These are phyloP conservation scores for Gymnodraco acuticeps DNA, from an alignment of 2,797 vertebrate genomes.

Conservation along the genomic window DNA sequence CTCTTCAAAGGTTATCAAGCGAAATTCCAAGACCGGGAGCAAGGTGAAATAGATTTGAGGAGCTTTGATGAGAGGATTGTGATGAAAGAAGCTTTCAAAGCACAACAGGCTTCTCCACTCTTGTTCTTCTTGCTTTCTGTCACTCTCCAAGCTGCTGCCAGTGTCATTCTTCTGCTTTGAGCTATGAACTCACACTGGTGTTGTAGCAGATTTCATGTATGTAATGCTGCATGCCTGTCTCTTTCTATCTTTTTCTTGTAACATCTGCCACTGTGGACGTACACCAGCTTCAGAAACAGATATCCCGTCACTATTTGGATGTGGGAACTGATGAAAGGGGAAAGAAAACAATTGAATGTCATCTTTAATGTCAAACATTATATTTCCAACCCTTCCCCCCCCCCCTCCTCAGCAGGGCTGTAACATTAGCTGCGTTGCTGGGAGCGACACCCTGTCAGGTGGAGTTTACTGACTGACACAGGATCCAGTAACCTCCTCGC, in stretches of 20 bases:
- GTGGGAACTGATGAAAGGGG: conserved; percentile 73
- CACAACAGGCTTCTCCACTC: conserved; percentile 66
- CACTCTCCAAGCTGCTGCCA: conserved; percentile 46
- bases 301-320: conserved; percentile 55
- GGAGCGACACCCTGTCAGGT: conserved; percentile 81
- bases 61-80: conserved; percentile 71
- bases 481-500: conserved; percentile 67
- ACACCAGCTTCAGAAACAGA: conserved; percentile 41
- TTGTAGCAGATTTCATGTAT: conserved; percentile 59
- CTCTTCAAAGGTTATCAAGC: conserved; percentile 76
- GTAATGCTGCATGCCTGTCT: conserved; percentile 43
- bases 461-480: conserved; percentile 76
- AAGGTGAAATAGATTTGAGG: conserved; percentile 72
- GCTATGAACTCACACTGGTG: conserved; percentile 58
- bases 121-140: conserved; percentile 50
- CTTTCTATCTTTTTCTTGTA: conserved; percentile 31
- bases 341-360: conserved; percentile 80
- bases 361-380: conserved; percentile 79
- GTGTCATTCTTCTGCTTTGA: conserved; percentile 52
- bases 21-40: conserved; percentile 63
- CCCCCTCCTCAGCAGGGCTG: conserved; percentile 56
- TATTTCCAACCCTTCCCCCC: conserved; percentile 36
- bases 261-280: conserved; percentile 23
- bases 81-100: conserved; percentile 76
- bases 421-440: conserved; percentile 79